Base-by-base conservation (phyloP, 2,888 invertebrate species). In the Machimus rusticus region DNA sequence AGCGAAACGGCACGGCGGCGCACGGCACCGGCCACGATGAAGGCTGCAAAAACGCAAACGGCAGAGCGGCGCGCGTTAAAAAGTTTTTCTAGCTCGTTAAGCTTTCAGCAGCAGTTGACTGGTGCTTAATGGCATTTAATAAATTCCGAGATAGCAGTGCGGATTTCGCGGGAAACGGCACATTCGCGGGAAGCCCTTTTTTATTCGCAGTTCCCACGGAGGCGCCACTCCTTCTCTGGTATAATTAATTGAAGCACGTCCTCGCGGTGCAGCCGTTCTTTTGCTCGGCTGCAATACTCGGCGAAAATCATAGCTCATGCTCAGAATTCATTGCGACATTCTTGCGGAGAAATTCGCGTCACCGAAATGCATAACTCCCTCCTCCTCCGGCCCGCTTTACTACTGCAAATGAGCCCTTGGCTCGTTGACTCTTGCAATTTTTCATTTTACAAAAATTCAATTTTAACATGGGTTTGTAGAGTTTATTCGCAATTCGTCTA, bases 121-220 rank as follows among this genome's bases (percentile, higher is more conserved):
- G 81, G 81, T 81, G 81, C 81, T 81, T 81, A 81, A 81, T 81
- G 81, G 81, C 43, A 81, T 81, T 81, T 81, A 81, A 81, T 81
- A 81, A 81, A 81, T 55, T 81, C 81, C 51, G 81, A 81, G 46
- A 55, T 51, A 81, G 46, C 55, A 16, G 37, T 12, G 19, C 19
- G 23, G 23, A 28, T 66, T 66, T 66, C 66, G 66, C 66, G 57
- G 23, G 16, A n/a, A 51, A 51, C 51, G 51, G 51, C n/a, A 51
- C n/a, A 51, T 51, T 51, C n/a, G 51, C 51, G 51, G 51, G 51
- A 23, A 23, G 28, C 23, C 66, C 12, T 23, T 66, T 66, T 23
- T 28, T 23, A 23, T 23, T 66, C 66, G 23, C 8, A 28, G 8
- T 28, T 28, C 19, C 23, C 28, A n/a, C 19, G 5, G 9, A 57